A percentile compares a stretch with the other conserved stretches of the same genome.
phyloP scores from a whole-genome alignment of 2,888 invertebrate species.

The Hirtodrosophila confusa region DNA sequence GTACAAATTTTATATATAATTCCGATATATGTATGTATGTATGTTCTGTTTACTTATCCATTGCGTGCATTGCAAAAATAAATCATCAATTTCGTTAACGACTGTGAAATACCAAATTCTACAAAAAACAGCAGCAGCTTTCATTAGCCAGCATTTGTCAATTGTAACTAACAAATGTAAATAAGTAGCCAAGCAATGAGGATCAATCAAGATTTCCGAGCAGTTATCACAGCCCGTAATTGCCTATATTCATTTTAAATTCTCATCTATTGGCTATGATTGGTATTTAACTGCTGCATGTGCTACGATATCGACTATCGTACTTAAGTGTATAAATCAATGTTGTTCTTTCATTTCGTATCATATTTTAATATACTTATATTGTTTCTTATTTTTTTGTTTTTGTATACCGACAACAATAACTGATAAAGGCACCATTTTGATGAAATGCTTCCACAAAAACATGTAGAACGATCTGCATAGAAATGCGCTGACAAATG shows the following conservation, averaged over 20 bases:
- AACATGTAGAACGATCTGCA: slow-evolving; percentile 34
- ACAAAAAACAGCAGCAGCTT: slow-evolving; percentile 7
- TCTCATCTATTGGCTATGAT: slow-evolving; percentile 23
- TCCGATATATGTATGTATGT: slow-evolving; percentile 1
- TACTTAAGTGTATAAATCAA: slow-evolving; percentile 29
- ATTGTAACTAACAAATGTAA: not conserved
- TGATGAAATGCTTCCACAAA: slow-evolving; percentile 77
- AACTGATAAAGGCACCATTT: slow-evolving; percentile 82
- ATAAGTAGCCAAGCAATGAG: not conserved
- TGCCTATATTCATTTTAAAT: slow-evolving; percentile 17
- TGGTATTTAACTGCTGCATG: slow-evolving; percentile 22
- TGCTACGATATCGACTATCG: slow-evolving; percentile 16
- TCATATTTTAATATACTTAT: slow-evolving; percentile 1
- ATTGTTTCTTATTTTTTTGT: slow-evolving; percentile 7
- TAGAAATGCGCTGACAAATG: slow-evolving; percentile 26
- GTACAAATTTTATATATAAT: slow-evolving; percentile 9
- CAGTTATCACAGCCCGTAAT: slow-evolving; percentile 54
- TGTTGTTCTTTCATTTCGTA: slow-evolving; percentile 11
- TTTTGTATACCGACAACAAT: slow-evolving; percentile 63
- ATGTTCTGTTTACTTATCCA: slow-evolving; percentile 5
- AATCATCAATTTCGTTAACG: slow-evolving; percentile 7
- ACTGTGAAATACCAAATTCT: not conserved
- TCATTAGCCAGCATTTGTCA: not conserved
- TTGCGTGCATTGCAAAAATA: slow-evolving; percentile 13
- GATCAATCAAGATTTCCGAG: slow-evolving; percentile 28